Base-by-base conservation (phyloP, 2,888 invertebrate species). In the Timema podura region DNA sequence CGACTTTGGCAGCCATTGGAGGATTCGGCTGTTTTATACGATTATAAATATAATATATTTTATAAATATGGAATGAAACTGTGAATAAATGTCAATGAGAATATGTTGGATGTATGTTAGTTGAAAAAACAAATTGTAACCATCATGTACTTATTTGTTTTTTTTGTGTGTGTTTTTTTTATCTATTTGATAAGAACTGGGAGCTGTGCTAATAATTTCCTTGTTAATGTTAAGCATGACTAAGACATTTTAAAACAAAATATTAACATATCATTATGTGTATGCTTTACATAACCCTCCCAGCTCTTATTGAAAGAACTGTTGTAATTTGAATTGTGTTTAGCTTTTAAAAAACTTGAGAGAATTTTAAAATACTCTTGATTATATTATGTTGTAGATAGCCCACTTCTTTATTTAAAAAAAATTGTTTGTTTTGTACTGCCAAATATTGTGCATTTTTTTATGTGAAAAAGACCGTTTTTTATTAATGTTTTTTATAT, bases 1-100 rank as follows among this genome's bases (percentile, higher is more conserved):
- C n/a, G n/a, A n/a, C n/a, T n/a, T n/a, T n/a, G n/a, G n/a, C 57
- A 73, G 73, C 73, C 72, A 72, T 72, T 71, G 73, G 73, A 73
- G 72, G 73, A 73, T 73, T 71, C 72, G 73, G 66, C 66, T 64
- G 49, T 71, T 73, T 72, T 72, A 68, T 68, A 70, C 57, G 67
- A 71, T 64, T 70, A 70, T 70, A 72, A 71, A 73, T 73, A 71
- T 73, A 70, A 70, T 71, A 71, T 71, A 71, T 69, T 54, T 68
- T 71, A 71, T 72, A 72, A 68, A 70, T 72, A 72, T 67, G 59
- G 65, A 64, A 65, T 72, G 70, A 65, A 64, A n/a, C 65, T 45
- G 65, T 64, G 45, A 67, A 68, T 68, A 45, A 48, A 68, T 64
- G 46, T 54, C 16, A 47, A 65, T 48, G 71, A 54, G 47, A 30